A percentile compares a stretch with the other conserved stretches of the same genome.
phyloP scores from a whole-genome alignment of 2,888 invertebrate species.

The Deroplatys truncata region DNA sequence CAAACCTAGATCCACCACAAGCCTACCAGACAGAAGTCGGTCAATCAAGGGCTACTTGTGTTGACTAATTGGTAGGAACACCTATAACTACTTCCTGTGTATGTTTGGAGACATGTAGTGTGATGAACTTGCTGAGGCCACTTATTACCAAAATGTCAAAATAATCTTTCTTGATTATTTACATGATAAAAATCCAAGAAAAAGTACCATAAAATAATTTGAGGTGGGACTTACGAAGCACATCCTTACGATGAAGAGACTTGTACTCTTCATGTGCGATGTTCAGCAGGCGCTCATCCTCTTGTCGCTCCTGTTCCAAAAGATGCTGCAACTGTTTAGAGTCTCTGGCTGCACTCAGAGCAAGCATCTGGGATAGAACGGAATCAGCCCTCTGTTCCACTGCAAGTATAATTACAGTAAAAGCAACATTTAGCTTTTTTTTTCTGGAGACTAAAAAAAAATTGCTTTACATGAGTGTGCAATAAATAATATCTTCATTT shows the following conservation, averaged over 20 bases:
- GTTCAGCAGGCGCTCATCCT: conserved; percentile 61
- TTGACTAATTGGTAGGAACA: too few species aligned
- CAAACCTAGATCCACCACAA: too few species aligned
- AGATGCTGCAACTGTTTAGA: conserved; percentile 39
- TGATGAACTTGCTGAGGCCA: too few species aligned
- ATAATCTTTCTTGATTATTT: neutral
- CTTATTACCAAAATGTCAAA: neutral
- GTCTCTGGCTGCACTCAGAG: conserved; percentile 47
- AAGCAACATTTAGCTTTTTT: too few species aligned
- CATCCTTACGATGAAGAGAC: conserved; percentile 60
- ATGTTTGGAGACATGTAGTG: neutral
- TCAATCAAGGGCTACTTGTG: too few species aligned
- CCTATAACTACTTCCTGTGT: too few species aligned
- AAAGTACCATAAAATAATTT: too few species aligned
- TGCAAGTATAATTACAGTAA: conserved; percentile 37
- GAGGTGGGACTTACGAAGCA: conserved; percentile 46
- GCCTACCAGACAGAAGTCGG: neutral
- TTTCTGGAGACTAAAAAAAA: too few species aligned
- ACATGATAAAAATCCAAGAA: too few species aligned
- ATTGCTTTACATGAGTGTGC: too few species aligned
- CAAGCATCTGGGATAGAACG: conserved; percentile 62
- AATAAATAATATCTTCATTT: too few species aligned
- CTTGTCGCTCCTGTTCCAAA: conserved; percentile 61
- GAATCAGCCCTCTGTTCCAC: conserved; percentile 63
- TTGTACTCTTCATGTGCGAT: conserved; percentile 44